These are phyloP conservation scores for Luidia sarsii DNA, from an alignment of 53 echinoderm and acorn worm genomes.

Conservation along the genomic window DNA sequence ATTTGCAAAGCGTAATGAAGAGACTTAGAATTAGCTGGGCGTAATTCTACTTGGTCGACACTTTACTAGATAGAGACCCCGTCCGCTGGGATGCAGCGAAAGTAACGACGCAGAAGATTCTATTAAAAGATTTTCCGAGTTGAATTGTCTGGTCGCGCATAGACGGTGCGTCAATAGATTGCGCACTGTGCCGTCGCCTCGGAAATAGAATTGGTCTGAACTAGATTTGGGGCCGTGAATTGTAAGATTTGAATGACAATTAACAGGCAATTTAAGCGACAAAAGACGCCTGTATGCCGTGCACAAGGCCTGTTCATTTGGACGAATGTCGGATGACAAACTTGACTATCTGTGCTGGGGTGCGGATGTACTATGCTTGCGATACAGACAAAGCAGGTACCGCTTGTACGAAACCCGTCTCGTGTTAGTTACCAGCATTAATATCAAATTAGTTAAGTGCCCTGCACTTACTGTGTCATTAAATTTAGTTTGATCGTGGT, in stretches of 20 bases:
- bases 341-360: conserved; percentile 13
- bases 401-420: conserved; percentile 26
- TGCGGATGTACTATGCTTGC: neutral
- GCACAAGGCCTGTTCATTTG: neutral
- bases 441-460: conserved; percentile 60
- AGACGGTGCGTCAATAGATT: too few relatives aligned
- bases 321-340: too few relatives aligned
- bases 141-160: too few relatives aligned
- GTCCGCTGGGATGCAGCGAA: conserved; percentile 5
- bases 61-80: conserved; percentile 16
- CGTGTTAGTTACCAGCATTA: conserved; percentile 44
- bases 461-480: conserved; percentile 55
- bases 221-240: too few relatives aligned
- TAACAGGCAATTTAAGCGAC: neutral
- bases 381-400: conserved; percentile 25
- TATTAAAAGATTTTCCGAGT: conserved; percentile 17
- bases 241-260: neutral
- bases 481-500: conserved; percentile 51
- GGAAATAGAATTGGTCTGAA: too few relatives aligned
- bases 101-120: conserved; percentile 18
- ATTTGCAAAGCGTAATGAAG: neutral
- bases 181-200: too few relatives aligned
- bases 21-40: conserved; percentile 30
- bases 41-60: conserved; percentile 48
- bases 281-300: neutral